Percentiles rank a stretch among this genome's conserved stretches.
These are phyloP conservation scores for Drosophila pandora DNA, from an alignment of 1,140 invertebrate species.

Conservation along the genomic window DNA sequence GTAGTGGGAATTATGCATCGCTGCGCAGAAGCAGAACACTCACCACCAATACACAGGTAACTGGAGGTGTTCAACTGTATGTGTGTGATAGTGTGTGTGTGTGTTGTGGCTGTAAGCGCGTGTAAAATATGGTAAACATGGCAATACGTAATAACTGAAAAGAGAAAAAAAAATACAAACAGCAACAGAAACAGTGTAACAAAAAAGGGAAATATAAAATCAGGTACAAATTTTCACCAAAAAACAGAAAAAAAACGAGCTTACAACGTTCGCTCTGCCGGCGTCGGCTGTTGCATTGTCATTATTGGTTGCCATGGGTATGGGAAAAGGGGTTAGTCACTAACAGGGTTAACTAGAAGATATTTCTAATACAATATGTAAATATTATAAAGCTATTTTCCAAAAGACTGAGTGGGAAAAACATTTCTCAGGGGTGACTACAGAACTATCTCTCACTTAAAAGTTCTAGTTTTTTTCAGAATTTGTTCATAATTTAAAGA, in stretches of 20 bases:
- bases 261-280: slow-evolving; percentile 63
- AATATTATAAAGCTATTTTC: too few relatives aligned
- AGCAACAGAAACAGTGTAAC: slow-evolving; percentile 58
- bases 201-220: slow-evolving; percentile 78
- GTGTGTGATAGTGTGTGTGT: slow-evolving; percentile 4
- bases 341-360: too few relatives aligned
- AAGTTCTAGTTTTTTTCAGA: too few relatives aligned
- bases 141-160: slow-evolving; percentile 75
- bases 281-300: slow-evolving; percentile 40
- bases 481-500: too few relatives aligned
- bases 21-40: slow-evolving; percentile 77
- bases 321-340: background rate
- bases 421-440: too few relatives aligned
- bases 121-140: slow-evolving; percentile 82
- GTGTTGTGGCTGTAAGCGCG: slow-evolving; percentile 66
- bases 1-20: slow-evolving; percentile 81
- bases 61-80: slow-evolving; percentile 8
- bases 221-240: slow-evolving; percentile 80
- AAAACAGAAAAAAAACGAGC: slow-evolving; percentile 57
- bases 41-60: slow-evolving; percentile 23
- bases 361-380: too few relatives aligned
- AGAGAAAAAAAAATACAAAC: slow-evolving; percentile 33
- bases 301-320: slow-evolving; percentile 26
- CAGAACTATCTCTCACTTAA: too few relatives aligned
- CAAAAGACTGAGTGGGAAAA: too few relatives aligned